Evolutionary conservation across 2,113 vertebrate genomes (phyloP), one percentile per base, ranked within the genome.

Genomic region (Myxocyprinus asiaticus): DNA sequence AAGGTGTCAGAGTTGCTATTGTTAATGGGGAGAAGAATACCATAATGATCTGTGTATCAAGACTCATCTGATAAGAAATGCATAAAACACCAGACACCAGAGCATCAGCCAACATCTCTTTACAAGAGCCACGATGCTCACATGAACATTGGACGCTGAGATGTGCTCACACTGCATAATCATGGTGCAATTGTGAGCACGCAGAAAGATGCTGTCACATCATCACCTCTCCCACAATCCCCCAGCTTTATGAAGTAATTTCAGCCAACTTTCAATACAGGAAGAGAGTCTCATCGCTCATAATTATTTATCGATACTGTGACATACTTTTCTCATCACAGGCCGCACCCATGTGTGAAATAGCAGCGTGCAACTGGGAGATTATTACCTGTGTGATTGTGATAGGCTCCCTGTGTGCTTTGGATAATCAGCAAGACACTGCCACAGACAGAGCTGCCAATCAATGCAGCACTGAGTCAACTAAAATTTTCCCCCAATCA

Each of bases 321-420:
- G 89, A 91, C 90, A 91, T 86, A 85, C 89, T 87, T 91, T 90
- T 90, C 86, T 88, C 90, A 88, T 92, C 89, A 89, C 86, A 86
- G 88, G 86, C 89, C 85, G 79, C 88, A 87, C 86, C 88, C 91
- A 91, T 91, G 92, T 93, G 91, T 92, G 91, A 93, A 93, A 93
- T 92, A 89, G 90, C 87, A 89, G 90, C 85, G 86, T 88, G 85
- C 83, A 85, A 55, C 67, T 86, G 82, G 82, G 86, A 87, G 87
- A 86, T 91, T 87, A 88, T 90, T 91, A 90, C 88, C 87, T 75
- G 73, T 78, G 61, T 78, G 73, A 78, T 77, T 80, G 80, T 78
- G 78, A 67, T 67, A 61, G 59, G 56, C 71, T 53, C 70, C 62
- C 66, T 45, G 22, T 69, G 56, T 74, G 50, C 78, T 81, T 59